Evolutionary conservation across 2,888 invertebrate genomes (phyloP), one percentile per base, ranked within the genome.

Genomic region (Oegoconia quadripuncta): DNA sequence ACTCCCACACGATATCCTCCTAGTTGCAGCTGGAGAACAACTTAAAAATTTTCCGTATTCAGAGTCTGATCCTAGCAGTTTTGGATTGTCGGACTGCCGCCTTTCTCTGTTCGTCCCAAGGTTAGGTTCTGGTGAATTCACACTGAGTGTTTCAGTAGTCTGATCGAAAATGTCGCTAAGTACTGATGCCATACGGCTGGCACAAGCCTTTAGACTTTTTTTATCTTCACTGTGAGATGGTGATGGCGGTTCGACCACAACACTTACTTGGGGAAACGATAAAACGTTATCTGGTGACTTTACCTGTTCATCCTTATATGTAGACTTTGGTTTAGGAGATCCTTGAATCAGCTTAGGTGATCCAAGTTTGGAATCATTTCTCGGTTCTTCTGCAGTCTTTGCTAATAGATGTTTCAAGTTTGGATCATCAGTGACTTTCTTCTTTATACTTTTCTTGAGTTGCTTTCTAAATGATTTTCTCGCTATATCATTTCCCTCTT

Each of bases 1-100:
- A 62, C 96, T 96, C 42, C 97, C 96, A 72, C 96, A 96, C 49
- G 97, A 97, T 67, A 97, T 97, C 52, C 97, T 88, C 46, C 97
- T 90, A 5, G 96, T 95, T 7, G 96, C 95, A 38, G 95, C 94
- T 3, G 95, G 94, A 1, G 95, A 95, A 60, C 92, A 92, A 50
- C 91, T 93, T 15, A 93, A 75, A 55, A 92, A 92, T 50, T 89
- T 87, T 8, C 89, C 83, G 55, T 91, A 90, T 53, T 92, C 92
- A 31, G 90, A 88, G 61, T 92, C 92, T 34, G 91, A 89, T 0
- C 82, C 77, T 31, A 92, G 65, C 7, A 90, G 74, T 55, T 92
- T 91, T 7, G 91, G 91, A 62, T 90, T 92, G 67, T 90, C 78
- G 44, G 89, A 71, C 64, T 88, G 70, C 52, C 88, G 61, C 56